Evolutionary conservation across 2,888 invertebrate species (phyloP), one percentile per base, ranked within the genome.

Genomic region (Tridacna gigas): DNA sequence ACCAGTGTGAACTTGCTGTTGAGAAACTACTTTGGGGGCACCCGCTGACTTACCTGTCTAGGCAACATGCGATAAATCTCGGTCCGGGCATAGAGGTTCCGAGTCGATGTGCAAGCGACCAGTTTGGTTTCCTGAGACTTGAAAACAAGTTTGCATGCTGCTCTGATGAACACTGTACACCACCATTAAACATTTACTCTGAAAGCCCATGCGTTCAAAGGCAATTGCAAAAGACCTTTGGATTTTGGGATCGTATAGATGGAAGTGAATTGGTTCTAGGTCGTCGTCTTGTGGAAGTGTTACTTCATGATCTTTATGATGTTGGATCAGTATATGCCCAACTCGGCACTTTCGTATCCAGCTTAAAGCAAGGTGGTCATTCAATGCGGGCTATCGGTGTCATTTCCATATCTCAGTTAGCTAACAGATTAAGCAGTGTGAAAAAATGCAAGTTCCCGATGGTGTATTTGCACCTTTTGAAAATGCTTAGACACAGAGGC

Each of bases 211-310:
- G 65, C n/a, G 65, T 65, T n/a, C 65, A n/a, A 11, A 22, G n/a
- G n/a, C n/a, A n/a, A n/a, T n/a, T n/a, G 11, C 65, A n/a, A 65
- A 65, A 65, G 65, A 65, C n/a, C 15, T 65, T 65, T 18, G 65
- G 65, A 65, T 65, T 65, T 65, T 65, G 65, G 65, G 65, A 65
- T 65, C 15, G 22, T 65, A 65, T 65, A n/a, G 65, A 65, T 65
- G 12, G 15, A 11, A 65, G 65, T 65, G 65, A 65, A 18, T 25
- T 65, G 11, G 65, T 65, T 18, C 11, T 65, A 65, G 65, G 12
- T 11, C 65, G 65, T 12, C n/a, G 65, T 25, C 65, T 65, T 25
- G n/a, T 65, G 12, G 12, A 65, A n/a, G 11, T 65, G 15, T n/a
- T 65, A 22, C 65, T 65, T 12, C 65, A 25, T 25, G 65, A 65